Evolutionary conservation across 1,140 invertebrate genomes (phyloP).

Genomic region (Globodera ellingtonae): DNA sequence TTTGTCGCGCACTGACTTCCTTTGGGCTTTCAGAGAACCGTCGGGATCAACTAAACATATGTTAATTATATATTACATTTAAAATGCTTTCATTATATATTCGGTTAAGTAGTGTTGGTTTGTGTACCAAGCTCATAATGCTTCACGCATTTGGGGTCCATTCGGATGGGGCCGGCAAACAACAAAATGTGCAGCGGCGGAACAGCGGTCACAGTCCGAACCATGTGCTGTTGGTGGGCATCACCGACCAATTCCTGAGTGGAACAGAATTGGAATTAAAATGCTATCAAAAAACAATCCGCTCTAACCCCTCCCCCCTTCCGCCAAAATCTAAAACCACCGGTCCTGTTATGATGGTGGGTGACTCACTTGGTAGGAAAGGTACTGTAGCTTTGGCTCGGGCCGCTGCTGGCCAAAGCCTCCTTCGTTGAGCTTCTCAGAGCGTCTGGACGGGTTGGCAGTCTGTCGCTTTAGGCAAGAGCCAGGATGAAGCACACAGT

Average conservation of each 20-base stretch:
- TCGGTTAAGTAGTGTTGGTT: not conserved
- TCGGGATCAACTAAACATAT: slow-evolving; percentile 13
- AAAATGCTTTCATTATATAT: not conserved
- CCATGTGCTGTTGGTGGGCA: slow-evolving; percentile 24
- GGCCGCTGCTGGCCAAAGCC: not conserved
- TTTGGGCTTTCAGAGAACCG: not conserved
- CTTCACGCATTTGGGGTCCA: slow-evolving; percentile 39
- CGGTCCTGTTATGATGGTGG: too few relatives aligned
- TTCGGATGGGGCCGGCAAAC: slow-evolving; percentile 55
- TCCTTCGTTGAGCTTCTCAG: not conserved
- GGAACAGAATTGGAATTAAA: slow-evolving; percentile 25
- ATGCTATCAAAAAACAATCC: slow-evolving; percentile 18
- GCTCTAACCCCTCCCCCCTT: slow-evolving; percentile 33
- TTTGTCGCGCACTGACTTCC: not conserved
- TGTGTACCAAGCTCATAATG: slow-evolving; percentile 50
- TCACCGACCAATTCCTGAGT: slow-evolving; percentile 34
- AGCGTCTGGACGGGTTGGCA: slow-evolving; percentile 8
- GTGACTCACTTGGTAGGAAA: slow-evolving; percentile 54
- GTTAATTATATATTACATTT: slow-evolving; percentile 10
- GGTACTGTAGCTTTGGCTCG: slow-evolving; percentile 54
- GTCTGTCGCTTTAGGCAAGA: slow-evolving; percentile 53
- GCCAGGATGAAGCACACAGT: slow-evolving; percentile 52
- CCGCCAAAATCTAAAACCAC: too few relatives aligned
- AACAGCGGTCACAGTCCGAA: slow-evolving; percentile 59
- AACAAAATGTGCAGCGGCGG: slow-evolving; percentile 51